These are phyloP conservation scores for Cephus sareptanus DNA, from an alignment of 2,888 invertebrate species.

Conservation along the genomic window DNA sequence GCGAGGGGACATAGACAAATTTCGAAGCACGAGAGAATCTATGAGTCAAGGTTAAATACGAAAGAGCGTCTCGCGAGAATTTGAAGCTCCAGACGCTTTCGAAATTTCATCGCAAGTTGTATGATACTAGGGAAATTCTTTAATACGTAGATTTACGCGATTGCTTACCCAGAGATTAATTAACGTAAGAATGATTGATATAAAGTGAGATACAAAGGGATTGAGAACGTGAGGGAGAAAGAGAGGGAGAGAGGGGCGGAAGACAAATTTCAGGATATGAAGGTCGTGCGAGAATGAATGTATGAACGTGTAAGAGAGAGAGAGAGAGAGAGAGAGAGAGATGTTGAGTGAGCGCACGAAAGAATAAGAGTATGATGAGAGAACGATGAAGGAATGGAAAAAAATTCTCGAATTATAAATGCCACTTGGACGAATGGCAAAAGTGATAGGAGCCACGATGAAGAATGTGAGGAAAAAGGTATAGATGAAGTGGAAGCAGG, in stretches of 20 bases:
- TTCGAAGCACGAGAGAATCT: constrained; percentile 8
- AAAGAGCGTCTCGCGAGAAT: not conserved
- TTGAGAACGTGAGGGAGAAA: not conserved
- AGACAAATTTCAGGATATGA: constrained; percentile 10
- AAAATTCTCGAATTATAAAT: not conserved
- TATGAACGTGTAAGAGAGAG: not conserved
- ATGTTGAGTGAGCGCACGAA: constrained; percentile 29
- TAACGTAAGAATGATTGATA: not conserved
- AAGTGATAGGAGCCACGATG: not conserved
- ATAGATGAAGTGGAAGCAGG: constrained; percentile 12
- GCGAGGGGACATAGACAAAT: not conserved
- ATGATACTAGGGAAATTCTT: constrained; percentile 60
- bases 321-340: constrained; percentile 18
- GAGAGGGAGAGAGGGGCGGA: constrained; percentile 14
- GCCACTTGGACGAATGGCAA: not conserved
- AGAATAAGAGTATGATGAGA: constrained; percentile 27
- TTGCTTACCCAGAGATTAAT: not conserved
- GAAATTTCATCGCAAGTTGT: constrained; percentile 34
- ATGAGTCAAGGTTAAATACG: not conserved
- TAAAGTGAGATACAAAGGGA: not conserved
- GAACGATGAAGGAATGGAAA: constrained; percentile 16
- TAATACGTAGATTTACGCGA: constrained; percentile 31
- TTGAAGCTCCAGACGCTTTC: not conserved
- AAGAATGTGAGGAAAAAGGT: not conserved
- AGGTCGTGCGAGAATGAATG: constrained; percentile 12